phyloP scores from a whole-genome alignment of 1,140 invertebrate species.

The Oedothorax gibbosus region DNA sequence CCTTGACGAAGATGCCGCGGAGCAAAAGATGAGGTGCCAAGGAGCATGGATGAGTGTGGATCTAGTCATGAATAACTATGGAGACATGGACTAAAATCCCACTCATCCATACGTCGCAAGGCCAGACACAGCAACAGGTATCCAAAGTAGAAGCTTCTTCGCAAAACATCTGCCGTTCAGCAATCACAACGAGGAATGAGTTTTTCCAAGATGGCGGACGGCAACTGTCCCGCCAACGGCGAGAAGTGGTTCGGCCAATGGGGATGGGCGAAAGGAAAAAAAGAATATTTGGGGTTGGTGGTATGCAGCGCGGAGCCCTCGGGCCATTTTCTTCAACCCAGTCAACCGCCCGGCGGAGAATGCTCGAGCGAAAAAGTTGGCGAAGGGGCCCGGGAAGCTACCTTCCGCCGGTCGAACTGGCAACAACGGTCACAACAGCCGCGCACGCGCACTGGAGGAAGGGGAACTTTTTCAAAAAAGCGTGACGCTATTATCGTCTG shows the following conservation, averaged over 20 bases:
- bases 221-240: slow-evolving; percentile 42
- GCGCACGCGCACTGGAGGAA: slow-evolving; percentile 19
- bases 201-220: slow-evolving; percentile 44
- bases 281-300: slow-evolving; percentile 19
- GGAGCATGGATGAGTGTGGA: slow-evolving; percentile 57
- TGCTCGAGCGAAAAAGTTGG: slow-evolving; percentile 12
- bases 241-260: slow-evolving; percentile 41
- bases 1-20: background rate
- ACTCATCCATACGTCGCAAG: slow-evolving; percentile 56
- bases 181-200: slow-evolving; percentile 32
- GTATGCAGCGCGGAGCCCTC: slow-evolving; percentile 34
- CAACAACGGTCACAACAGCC: background rate
- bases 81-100: slow-evolving; percentile 57
- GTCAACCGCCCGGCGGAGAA: slow-evolving; percentile 54
- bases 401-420: slow-evolving; percentile 16
- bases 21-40: no score
- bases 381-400: slow-evolving; percentile 12
- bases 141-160: slow-evolving; percentile 5
- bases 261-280: slow-evolving; percentile 44
- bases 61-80: slow-evolving; percentile 53
- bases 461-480: background rate
- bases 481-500: no score
- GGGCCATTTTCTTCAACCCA: slow-evolving; percentile 34
- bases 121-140: slow-evolving; percentile 53
- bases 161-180: slow-evolving; percentile 4